Evolutionary conservation across 2,113 vertebrate species (phyloP).

Genomic region (Heterotis niloticus): DNA sequence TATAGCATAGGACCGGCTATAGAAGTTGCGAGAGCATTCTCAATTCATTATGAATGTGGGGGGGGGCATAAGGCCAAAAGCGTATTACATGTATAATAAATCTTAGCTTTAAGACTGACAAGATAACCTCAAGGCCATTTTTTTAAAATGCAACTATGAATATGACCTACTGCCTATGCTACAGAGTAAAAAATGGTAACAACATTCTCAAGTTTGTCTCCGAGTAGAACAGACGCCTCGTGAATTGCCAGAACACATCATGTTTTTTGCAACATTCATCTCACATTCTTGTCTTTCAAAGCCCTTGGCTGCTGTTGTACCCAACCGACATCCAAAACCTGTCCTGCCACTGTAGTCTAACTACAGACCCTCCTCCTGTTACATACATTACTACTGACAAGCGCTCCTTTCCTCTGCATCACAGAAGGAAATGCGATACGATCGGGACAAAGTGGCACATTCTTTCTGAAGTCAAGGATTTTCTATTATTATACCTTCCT

Average conservation of each 20-base stretch:
- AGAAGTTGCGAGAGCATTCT: neutral
- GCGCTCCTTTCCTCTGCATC: neutral
- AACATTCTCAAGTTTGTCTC: no score
- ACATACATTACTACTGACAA: neutral
- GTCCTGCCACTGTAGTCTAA: neutral
- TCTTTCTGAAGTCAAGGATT: slow-evolving; percentile 11
- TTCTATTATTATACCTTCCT: neutral
- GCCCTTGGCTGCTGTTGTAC: neutral
- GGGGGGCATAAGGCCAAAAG: neutral
- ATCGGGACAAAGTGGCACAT: slow-evolving; percentile 2
- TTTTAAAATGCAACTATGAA: neutral
- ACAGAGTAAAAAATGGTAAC: neutral
- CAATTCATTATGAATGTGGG: neutral
- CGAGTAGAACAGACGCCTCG: no score
- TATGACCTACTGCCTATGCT: neutral
- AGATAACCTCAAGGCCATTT: neutral
- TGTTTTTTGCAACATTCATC: neutral
- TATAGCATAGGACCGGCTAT: neutral
- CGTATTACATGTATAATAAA: neutral
- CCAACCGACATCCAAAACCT: neutral
- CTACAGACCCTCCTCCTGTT: neutral
- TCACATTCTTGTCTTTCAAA: neutral
- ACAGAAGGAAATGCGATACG: slow-evolving; percentile 7
- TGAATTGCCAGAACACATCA: neutral
- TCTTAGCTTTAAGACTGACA: neutral